Conservation (phyloP, 2,888 invertebrate species). For the Sinohyriopsis cumingii region DNA sequence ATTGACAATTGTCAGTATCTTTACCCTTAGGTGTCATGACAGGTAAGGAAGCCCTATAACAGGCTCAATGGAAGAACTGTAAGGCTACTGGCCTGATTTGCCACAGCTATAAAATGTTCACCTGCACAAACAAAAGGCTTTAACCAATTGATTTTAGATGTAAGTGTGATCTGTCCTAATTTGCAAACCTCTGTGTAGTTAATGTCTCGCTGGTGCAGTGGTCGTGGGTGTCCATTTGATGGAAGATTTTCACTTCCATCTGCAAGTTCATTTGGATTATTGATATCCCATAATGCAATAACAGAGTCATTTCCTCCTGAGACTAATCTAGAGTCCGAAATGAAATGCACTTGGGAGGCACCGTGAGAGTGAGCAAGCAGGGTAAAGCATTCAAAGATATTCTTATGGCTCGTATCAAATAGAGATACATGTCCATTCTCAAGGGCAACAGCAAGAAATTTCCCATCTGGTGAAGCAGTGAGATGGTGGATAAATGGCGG, state of each 20-base stretch:
- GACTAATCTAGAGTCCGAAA: slow-evolving; percentile 50
- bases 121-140: slow-evolving; percentile 46
- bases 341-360: slow-evolving; percentile 67
- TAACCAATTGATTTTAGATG: slow-evolving; percentile 67
- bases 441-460: slow-evolving; percentile 60
- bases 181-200: slow-evolving; percentile 48
- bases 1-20: too few relatives aligned
- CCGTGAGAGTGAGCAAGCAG: slow-evolving; percentile 66
- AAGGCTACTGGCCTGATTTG: slow-evolving; percentile 61
- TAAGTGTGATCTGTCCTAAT: slow-evolving; percentile 47
- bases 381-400: slow-evolving; percentile 51
- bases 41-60: too few relatives aligned
- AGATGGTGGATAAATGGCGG: slow-evolving; percentile 68
- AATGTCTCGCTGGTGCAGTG: slow-evolving; percentile 44
- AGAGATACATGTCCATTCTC: slow-evolving; percentile 67
- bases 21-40: too few relatives aligned
- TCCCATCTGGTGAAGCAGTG: slow-evolving; percentile 48
- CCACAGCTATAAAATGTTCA: slow-evolving; percentile 52
- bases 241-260: slow-evolving; percentile 9
- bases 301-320: slow-evolving; percentile 66
- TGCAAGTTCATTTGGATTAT: slow-evolving; percentile 37
- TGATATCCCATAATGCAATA: slow-evolving; percentile 61
- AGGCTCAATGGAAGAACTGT: slow-evolving; percentile 36
- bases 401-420: slow-evolving; percentile 57
- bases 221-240: slow-evolving; percentile 37